Evolutionary conservation across 2,888 invertebrate species (phyloP).

Genomic region (Drosophila peninsularis): DNA sequence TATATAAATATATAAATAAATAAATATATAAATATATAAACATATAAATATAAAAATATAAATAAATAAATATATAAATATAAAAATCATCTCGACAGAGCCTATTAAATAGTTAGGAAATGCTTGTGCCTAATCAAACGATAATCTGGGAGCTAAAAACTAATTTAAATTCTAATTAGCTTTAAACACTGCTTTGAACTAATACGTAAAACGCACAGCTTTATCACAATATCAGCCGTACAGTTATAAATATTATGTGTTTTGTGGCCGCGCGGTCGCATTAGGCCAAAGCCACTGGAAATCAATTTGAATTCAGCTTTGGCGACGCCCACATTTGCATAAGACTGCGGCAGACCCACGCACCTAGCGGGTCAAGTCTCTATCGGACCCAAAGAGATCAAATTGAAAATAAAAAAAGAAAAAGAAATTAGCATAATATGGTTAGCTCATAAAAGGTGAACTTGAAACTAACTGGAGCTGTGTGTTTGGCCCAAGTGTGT

Average conservation of each 20-base stretch:
- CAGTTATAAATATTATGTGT: constrained; percentile 55
- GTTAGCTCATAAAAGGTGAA: constrained; percentile 55
- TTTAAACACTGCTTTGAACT: constrained; percentile 1
- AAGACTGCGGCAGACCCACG: constrained; percentile 27
- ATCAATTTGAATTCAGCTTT: constrained; percentile 41
- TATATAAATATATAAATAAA: too few relatives aligned
- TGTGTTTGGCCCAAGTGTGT: constrained; percentile 60
- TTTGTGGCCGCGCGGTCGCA: constrained; percentile 11
- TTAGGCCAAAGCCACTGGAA: constrained; percentile 26
- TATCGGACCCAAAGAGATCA: constrained; percentile 15
- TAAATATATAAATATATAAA: too few relatives aligned
- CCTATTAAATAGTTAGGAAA: background rate
- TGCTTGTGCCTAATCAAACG: background rate
- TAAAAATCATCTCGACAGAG: background rate
- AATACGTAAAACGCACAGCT: background rate
- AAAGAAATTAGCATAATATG: constrained; percentile 64
- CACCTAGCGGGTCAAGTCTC: constrained; percentile 54
- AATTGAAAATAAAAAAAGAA: constrained; percentile 1
- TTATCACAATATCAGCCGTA: constrained; percentile 2
- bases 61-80: too few relatives aligned
- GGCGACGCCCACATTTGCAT: constrained; percentile 72
- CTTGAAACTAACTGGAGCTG: constrained; percentile 57
- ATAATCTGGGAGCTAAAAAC: constrained; percentile 3
- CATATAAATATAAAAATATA: too few relatives aligned
- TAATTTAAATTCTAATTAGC: constrained; percentile 12